These are phyloP conservation scores for Asbolus verrucosus DNA, from an alignment of 1,140 invertebrate species.

Conservation along the genomic window DNA sequence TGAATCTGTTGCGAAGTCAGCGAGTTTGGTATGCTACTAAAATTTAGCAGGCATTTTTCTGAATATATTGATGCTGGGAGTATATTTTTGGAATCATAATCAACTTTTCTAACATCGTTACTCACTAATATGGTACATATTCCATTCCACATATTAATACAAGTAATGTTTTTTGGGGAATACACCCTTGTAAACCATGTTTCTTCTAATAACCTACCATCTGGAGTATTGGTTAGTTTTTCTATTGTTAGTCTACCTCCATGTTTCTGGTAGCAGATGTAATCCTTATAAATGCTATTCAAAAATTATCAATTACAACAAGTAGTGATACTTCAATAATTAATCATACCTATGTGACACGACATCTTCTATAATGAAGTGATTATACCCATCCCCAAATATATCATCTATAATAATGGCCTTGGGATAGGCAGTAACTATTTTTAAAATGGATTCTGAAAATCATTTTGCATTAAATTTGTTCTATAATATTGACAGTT, in stretches of 20 bases:
- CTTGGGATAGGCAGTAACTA: slow-evolving; percentile 45
- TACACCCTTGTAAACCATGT: slow-evolving; percentile 62
- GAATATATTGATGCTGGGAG: slow-evolving; percentile 49
- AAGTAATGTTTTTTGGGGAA: slow-evolving; percentile 59
- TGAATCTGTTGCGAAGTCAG: slow-evolving; percentile 16
- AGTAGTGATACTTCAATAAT: no score
- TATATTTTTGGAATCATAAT: slow-evolving; percentile 53
- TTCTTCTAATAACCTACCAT: slow-evolving; percentile 54
- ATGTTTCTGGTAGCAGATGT: slow-evolving; percentile 60
- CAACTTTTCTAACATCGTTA: slow-evolving; percentile 57
- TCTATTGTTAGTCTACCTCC: slow-evolving; percentile 59
- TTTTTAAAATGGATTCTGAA: slow-evolving; percentile 32
- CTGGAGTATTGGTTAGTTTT: slow-evolving; percentile 50
- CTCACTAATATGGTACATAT: slow-evolving; percentile 60
- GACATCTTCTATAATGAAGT: slow-evolving; percentile 41
- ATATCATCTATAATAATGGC: slow-evolving; percentile 32
- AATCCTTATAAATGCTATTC: slow-evolving; percentile 60
- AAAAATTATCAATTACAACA: slow-evolving; percentile 45
- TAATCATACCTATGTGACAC: slow-evolving; percentile 46
- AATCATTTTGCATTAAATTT: not conserved
- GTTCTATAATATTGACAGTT: not conserved
- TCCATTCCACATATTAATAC: slow-evolving; percentile 61
- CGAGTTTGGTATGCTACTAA: slow-evolving; percentile 35
- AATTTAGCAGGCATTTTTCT: slow-evolving; percentile 22
- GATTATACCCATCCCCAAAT: slow-evolving; percentile 30